These are phyloP conservation scores for Thalassaphorura encarpata DNA, from an alignment of 1,140 invertebrate species.

Conservation along the genomic window DNA sequence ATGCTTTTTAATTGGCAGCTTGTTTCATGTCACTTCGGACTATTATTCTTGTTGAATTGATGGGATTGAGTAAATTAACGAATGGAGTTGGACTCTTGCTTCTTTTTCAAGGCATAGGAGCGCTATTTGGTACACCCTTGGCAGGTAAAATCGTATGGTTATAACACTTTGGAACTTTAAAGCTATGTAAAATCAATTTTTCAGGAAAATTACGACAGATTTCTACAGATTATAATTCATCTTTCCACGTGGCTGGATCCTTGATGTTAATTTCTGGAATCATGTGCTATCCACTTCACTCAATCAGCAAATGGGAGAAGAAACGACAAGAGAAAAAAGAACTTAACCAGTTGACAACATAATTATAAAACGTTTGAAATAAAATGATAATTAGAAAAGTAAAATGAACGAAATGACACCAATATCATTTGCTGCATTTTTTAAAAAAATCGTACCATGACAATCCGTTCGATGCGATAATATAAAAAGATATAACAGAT, in stretches of 20 bases:
- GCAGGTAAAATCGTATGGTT: too few relatives aligned
- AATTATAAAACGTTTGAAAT: too few relatives aligned
- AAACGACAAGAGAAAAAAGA: too few relatives aligned
- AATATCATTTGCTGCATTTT: too few relatives aligned
- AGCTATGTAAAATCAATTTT: conserved; percentile 67
- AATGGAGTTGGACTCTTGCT: conserved; percentile 87
- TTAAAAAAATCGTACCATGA: too few relatives aligned
- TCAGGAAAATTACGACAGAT: conserved; percentile 59
- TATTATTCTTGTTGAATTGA: conserved; percentile 82
- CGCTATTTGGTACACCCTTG: conserved; percentile 68
- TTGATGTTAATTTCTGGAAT: conserved; percentile 75
- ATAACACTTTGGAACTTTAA: too few relatives aligned
- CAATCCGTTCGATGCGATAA: too few relatives aligned
- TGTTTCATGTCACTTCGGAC: conserved; percentile 86
- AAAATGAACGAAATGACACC: too few relatives aligned
- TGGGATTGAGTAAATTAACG: conserved; percentile 81
- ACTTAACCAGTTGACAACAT: too few relatives aligned
- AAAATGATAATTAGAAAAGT: too few relatives aligned
- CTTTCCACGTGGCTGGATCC: conserved; percentile 84
- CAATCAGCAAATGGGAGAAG: conserved; percentile 68
- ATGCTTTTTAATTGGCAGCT: conserved; percentile 47
- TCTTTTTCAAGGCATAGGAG: conserved; percentile 86
- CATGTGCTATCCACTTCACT: conserved; percentile 66
- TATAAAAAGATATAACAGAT: too few relatives aligned
- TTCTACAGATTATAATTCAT: conserved; percentile 66